phyloP scores from a whole-genome alignment of 2,888 invertebrate genomes.

The Caenorhabditis sinica region DNA sequence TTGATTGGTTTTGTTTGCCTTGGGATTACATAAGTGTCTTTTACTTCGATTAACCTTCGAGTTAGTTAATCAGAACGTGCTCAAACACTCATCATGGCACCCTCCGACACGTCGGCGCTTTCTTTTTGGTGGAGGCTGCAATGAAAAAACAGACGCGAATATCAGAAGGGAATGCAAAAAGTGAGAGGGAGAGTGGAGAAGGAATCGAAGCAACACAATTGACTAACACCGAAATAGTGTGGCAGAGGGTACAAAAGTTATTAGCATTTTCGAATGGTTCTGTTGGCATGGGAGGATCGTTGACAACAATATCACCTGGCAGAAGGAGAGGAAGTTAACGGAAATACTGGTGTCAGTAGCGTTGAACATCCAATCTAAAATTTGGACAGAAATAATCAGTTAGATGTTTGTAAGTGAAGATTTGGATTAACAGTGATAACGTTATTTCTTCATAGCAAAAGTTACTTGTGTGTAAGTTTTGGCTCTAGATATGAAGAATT shows the following conservation, averaged over 20 bases:
- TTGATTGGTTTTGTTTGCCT: conserved; percentile 67
- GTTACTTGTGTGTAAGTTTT: too few relatives aligned
- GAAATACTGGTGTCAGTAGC: too few relatives aligned
- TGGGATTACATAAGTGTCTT: conserved; percentile 68
- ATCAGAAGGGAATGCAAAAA: not conserved
- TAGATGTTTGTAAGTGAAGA: too few relatives aligned
- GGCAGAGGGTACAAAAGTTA: conserved; percentile 44
- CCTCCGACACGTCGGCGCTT: conserved; percentile 47
- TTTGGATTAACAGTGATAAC: too few relatives aligned
- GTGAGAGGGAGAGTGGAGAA: conserved; percentile 10
- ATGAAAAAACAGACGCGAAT: conserved; percentile 50
- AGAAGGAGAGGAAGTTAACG: not conserved
- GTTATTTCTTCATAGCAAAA: too few relatives aligned
- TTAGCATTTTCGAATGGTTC: conserved; percentile 53
- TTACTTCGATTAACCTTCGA: conserved; percentile 64
- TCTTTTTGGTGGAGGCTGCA: conserved; percentile 7
- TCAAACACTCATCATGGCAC: conserved; percentile 65
- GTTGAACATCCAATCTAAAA: too few relatives aligned
- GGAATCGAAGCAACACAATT: conserved; percentile 10
- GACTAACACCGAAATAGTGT: conserved; percentile 25
- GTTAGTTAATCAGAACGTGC: conserved; percentile 67
- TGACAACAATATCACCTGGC: conserved; percentile 6
- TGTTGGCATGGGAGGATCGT: conserved; percentile 7
- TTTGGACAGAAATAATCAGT: too few relatives aligned
- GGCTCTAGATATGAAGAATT: too few relatives aligned